These are phyloP conservation scores for Aphelenchoides fujianensis DNA, from an alignment of 1,140 invertebrate genomes.

Conservation along the genomic window DNA sequence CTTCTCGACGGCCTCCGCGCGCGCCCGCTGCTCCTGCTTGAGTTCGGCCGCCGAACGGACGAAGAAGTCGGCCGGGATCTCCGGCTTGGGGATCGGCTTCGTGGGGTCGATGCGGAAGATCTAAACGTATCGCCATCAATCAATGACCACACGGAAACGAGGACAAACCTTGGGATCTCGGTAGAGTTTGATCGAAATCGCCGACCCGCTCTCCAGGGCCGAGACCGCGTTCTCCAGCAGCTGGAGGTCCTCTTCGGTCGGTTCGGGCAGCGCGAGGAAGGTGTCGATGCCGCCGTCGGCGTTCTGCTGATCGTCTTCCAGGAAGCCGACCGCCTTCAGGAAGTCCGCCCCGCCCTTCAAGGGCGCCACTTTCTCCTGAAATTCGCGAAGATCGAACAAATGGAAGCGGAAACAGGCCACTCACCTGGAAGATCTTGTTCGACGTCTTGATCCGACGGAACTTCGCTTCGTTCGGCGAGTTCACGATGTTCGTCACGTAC, in stretches of 20 bases:
- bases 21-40: constrained; percentile 21
- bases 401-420: constrained; percentile 26
- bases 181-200: constrained; percentile 34
- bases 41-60: constrained; percentile 32
- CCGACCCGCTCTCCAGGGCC: constrained; percentile 20
- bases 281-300: constrained; percentile 17
- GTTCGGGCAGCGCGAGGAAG: constrained; percentile 21
- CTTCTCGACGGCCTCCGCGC: constrained; percentile 30
- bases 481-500: constrained; percentile 39
- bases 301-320: constrained; percentile 14
- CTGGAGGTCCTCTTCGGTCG: not conserved
- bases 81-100: constrained; percentile 34
- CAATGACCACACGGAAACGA: constrained; percentile 21
- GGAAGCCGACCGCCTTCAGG: constrained; percentile 39
- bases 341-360: constrained; percentile 41
- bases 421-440: constrained; percentile 42
- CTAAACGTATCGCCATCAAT: no score
- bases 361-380: constrained; percentile 41
- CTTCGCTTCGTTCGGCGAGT: constrained; percentile 36
- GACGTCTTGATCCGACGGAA: constrained; percentile 30
- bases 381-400: not conserved
- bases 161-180: constrained; percentile 43
- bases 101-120: constrained; percentile 40
- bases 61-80: constrained; percentile 44
- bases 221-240: constrained; percentile 27